These are phyloP conservation scores for Xiphias gladius DNA, from an alignment of 2,113 vertebrate genomes.

Conservation along the genomic window DNA sequence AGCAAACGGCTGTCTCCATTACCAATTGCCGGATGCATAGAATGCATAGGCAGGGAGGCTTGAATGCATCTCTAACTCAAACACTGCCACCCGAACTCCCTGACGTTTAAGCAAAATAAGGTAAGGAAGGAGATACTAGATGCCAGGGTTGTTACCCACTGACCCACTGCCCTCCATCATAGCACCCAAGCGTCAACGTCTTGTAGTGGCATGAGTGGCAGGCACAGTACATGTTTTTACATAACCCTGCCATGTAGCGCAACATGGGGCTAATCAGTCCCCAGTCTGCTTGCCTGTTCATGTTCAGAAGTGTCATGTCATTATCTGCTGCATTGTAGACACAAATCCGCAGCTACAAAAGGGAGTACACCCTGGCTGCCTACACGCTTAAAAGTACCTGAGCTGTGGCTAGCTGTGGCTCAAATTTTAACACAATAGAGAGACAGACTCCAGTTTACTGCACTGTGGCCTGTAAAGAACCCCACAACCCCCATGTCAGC, in stretches of 20 bases:
- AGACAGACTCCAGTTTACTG: conserved; percentile 21
- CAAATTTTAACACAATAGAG: conserved; percentile 29
- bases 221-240: conserved; percentile 60
- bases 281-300: conserved; percentile 44
- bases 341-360: conserved; percentile 15
- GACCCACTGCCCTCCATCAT: conserved; percentile 65
- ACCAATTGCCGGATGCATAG: conserved; percentile 45
- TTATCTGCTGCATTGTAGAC: conserved; percentile 41
- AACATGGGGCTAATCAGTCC: conserved; percentile 63
- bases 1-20: conserved; percentile 44
- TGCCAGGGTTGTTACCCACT: conserved; percentile 52
- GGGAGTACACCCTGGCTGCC: not conserved
- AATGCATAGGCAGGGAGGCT: conserved; percentile 20
- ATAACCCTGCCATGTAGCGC: conserved; percentile 60
- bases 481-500: not conserved
- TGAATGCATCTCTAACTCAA: conserved; percentile 15
- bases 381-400: not conserved
- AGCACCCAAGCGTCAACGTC: conserved; percentile 47
- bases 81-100: conserved; percentile 9
- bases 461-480: conserved; percentile 14
- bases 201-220: conserved; percentile 60
- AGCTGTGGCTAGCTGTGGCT: not conserved
- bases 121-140: conserved; percentile 17
- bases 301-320: conserved; percentile 42
- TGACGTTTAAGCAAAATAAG: conserved; percentile 15